A percentile compares a stretch with the other conserved stretches of the same genome.
These are phyloP conservation scores for Eclectus roratus DNA, from an alignment of 2,113 vertebrate genomes.

Conservation along the genomic window DNA sequence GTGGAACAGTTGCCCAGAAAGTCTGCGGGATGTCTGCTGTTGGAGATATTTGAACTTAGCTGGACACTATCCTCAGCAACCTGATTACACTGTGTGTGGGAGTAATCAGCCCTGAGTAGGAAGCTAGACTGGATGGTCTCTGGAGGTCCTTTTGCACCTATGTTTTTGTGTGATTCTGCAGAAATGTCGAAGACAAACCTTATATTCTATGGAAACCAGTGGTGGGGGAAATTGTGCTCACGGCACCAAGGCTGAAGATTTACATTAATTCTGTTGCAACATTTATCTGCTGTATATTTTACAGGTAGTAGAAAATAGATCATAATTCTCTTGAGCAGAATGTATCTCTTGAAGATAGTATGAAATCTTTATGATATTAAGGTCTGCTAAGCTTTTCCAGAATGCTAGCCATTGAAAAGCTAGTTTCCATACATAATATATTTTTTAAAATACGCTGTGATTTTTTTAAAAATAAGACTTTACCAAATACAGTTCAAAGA, in stretches of 20 bases:
- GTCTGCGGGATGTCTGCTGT: not conserved
- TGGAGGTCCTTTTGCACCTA: not conserved
- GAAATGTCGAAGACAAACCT: not conserved
- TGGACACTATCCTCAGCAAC: not conserved
- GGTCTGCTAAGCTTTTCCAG: not conserved
- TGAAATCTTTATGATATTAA: not conserved
- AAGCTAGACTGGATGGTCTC: not conserved
- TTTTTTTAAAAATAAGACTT: not conserved
- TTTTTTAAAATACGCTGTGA: not conserved
- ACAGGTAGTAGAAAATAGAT: not conserved
- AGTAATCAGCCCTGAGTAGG: not conserved
- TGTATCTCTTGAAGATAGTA: accelerated
- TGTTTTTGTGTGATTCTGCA: not conserved
- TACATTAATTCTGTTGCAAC: not conserved
- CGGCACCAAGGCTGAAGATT: not conserved
- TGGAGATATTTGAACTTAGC: not conserved
- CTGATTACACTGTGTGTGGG: not conserved
- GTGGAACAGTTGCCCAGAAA: accelerated
- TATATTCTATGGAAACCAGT: not conserved
- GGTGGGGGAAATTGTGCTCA: not conserved
- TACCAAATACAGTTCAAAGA: not conserved
- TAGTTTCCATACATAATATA: not conserved
- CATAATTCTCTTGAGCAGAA: not conserved
- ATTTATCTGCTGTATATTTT: not conserved
- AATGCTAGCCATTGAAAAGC: not conserved